Evolutionary conservation across 2,888 invertebrate genomes (phyloP).

Genomic region (Arge pagana): DNA sequence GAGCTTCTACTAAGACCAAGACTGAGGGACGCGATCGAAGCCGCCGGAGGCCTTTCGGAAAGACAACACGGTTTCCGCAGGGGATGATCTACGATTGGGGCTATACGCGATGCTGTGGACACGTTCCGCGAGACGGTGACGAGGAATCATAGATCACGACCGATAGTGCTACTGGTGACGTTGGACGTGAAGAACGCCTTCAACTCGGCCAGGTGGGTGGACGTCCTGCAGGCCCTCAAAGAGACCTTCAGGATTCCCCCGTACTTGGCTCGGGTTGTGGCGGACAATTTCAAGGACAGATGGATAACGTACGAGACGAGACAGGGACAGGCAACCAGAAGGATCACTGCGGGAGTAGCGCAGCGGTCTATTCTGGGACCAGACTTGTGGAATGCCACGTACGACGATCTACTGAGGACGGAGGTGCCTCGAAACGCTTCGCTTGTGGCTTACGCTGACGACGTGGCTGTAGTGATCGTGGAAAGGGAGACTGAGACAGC

Average conservation of each 20-base stretch:
- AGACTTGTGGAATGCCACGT: constrained; percentile 34
- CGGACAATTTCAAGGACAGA: constrained; percentile 27
- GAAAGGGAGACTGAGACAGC: constrained; percentile 16
- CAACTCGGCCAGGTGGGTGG: constrained; percentile 27
- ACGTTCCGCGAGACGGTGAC: constrained; percentile 6
- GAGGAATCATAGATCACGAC: constrained; percentile 16
- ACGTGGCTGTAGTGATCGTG: constrained; percentile 24
- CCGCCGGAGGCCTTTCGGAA: constrained; percentile 27
- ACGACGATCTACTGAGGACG: constrained; percentile 25
- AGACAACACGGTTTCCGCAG: constrained; percentile 29
- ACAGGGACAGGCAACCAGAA: constrained; percentile 20
- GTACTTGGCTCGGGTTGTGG: constrained; percentile 24
- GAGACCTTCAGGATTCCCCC: constrained; percentile 22
- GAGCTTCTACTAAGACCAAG: constrained; percentile 37
- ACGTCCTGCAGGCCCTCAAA: constrained; percentile 27
- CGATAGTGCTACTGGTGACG: constrained; percentile 27
- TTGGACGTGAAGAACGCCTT: constrained; percentile 28
- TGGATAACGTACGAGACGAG: constrained; percentile 27
- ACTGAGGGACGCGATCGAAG: constrained; percentile 26
- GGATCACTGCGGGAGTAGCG: constrained; percentile 28
- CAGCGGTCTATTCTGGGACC: constrained; percentile 33
- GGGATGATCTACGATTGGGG: constrained; percentile 29
- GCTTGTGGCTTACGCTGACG: constrained; percentile 30
- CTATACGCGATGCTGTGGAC: constrained; percentile 21
- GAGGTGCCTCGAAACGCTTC: constrained; percentile 23